These are phyloP conservation scores for Meandrina meandrites DNA, from an alignment of 92 coral and sea anemone species.

Conservation along the genomic window DNA sequence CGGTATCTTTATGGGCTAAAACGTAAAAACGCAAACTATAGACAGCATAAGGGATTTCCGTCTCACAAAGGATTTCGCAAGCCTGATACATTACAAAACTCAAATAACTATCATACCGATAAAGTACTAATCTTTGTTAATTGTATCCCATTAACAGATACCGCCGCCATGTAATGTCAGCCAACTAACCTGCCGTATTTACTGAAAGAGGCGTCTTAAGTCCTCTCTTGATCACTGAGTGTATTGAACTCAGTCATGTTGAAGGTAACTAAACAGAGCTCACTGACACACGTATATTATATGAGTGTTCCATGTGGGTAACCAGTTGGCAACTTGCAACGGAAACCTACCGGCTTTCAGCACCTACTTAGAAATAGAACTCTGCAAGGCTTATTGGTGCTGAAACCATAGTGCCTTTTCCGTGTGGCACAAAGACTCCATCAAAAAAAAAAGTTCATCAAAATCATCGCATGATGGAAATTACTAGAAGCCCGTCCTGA, in stretches of 20 bases:
- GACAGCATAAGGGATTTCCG: background rate
- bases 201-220: background rate
- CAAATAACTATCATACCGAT: background rate
- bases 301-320: no score
- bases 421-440: background rate
- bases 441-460: background rate
- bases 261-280: no score
- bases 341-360: background rate
- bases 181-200: no score
- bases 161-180: background rate
- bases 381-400: background rate
- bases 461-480: background rate
- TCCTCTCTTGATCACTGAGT: no score
- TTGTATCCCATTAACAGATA: background rate
- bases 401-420: background rate
- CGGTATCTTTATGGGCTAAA: conserved; percentile 21
- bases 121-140: background rate
- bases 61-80: background rate
- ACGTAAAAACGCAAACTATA: background rate
- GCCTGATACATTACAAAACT: no score
- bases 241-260: no score
- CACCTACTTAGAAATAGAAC: no score
- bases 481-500: background rate
- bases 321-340: no score
- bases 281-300: no score